Evolutionary conservation across 53 echinoderm and acorn worm genomes (phyloP).

Genomic region (Patiria pectinifera): DNA sequence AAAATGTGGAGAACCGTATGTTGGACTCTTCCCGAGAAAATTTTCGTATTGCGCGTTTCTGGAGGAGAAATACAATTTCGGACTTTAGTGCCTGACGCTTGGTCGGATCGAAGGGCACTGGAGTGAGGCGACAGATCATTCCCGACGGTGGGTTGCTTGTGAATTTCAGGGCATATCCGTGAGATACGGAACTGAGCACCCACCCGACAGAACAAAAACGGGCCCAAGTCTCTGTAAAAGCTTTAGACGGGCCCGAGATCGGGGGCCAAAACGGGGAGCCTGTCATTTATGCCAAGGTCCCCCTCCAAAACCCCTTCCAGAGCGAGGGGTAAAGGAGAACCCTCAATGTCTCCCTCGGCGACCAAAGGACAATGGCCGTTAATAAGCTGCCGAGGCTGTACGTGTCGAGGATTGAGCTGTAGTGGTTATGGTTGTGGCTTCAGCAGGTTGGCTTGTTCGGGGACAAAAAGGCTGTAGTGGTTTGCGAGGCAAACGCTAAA

Average conservation of each 20-base stretch:
- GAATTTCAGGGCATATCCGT: background rate
- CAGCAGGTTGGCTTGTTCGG: too few relatives aligned
- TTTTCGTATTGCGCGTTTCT: background rate
- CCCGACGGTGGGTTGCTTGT: constrained; percentile 24
- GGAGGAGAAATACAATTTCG: background rate
- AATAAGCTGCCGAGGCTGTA: too few relatives aligned
- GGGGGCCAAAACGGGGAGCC: background rate
- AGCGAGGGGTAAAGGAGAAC: too few relatives aligned
- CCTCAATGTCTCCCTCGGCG: too few relatives aligned
- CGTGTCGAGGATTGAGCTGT: too few relatives aligned
- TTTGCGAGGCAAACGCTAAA: too few relatives aligned
- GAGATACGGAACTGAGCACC: background rate
- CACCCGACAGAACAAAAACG: background rate
- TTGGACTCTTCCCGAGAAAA: too few relatives aligned
- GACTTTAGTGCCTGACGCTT: background rate
- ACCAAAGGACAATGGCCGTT: too few relatives aligned
- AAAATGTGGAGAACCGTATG: background rate
- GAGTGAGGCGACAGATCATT: background rate
- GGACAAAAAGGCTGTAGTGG: too few relatives aligned
- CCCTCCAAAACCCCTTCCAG: too few relatives aligned
- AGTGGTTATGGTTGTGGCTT: too few relatives aligned
- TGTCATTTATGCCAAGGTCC: too few relatives aligned
- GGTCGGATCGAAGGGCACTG: background rate
- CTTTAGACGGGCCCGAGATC: background rate
- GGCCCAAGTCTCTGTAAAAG: background rate